phyloP scores from a whole-genome alignment of 2,797 vertebrate genomes.

The Anabacerthia variegaticeps region DNA sequence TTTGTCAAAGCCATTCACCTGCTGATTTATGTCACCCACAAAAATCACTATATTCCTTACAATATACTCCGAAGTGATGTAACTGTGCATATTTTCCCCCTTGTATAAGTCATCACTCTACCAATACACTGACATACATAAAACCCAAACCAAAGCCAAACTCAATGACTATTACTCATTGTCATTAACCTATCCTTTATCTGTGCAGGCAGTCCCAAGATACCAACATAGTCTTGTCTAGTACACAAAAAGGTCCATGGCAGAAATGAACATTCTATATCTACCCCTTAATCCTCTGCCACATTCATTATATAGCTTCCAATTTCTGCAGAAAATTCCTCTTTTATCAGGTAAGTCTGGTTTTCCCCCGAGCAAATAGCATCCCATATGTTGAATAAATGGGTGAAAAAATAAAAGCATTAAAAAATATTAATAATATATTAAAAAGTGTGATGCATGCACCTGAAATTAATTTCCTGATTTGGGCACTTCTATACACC shows the following conservation, averaged over 20 bases:
- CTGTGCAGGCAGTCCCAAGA: neutral
- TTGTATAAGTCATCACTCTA: neutral
- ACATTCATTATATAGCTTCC: neutral
- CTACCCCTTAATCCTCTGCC: neutral
- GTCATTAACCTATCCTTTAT: neutral
- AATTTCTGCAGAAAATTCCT: neutral
- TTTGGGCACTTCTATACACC: neutral
- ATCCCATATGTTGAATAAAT: neutral
- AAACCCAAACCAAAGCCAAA: fast-evolving
- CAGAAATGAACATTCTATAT: neutral
- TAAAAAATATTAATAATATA: neutral
- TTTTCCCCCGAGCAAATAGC: neutral
- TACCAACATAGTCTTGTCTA: neutral
- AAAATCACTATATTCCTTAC: neutral
- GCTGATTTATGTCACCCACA: neutral
- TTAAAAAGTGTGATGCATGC: neutral
- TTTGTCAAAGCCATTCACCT: neutral
- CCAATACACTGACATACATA: neutral
- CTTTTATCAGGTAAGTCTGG: neutral
- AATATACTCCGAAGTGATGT: neutral
- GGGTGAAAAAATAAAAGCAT: neutral
- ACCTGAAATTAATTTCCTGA: neutral
- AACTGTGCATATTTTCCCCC: neutral
- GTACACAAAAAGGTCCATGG: neutral
- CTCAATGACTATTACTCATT: neutral